Evolutionary conservation across 2,797 vertebrate genomes (phyloP), one percentile per base, ranked within the genome.

Genomic region (Pseudopleuronectes americanus): DNA sequence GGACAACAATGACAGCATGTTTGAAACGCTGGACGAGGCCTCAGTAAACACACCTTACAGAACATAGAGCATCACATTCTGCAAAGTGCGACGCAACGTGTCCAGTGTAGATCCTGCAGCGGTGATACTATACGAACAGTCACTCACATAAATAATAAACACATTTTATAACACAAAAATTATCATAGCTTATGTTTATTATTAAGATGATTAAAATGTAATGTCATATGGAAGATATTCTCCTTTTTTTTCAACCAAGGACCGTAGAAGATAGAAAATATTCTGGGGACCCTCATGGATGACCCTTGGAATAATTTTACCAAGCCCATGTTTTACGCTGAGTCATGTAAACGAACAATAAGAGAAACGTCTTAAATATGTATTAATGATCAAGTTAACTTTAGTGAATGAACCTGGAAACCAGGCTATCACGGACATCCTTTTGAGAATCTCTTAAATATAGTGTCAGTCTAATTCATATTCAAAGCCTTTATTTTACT

Each of bases 31-130:
- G 70, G 64, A 56, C 33, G 49, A 48, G 68, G 70, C 74, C 74
- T 19, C 76, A 77, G 82, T 81, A 87, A 85, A 87, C 81, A 91
- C 58, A 76, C 57, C 74, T 79, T 63, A 68, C 60, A 77, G 64
- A 33, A 9, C 57, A 41, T 22, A 7, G 57, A 33, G 75, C 47
- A 69, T 73, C 47, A 69, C 78, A 65, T 75, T 54, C 26, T 64
- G 19, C 58, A 45, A 45, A 79, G 68, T 62, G 41, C 63, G 33
- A 57, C 58, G 64, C 69, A 62, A 19, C 2, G 41, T 24, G 63
- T 69, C 41, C 28, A 55, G 26, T 48, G 48, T 48, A 26, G 26
- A 55, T 80, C 73, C 74, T 38, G 62, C 36, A 41, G 43, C 14
- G 47, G 13, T 13, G 6, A 53, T 12, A 36, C 12, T 14, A 10